Evolutionary conservation across 2,888 invertebrate genomes (phyloP), one percentile per base, ranked within the genome.

Genomic region (Agrochola circellaris): DNA sequence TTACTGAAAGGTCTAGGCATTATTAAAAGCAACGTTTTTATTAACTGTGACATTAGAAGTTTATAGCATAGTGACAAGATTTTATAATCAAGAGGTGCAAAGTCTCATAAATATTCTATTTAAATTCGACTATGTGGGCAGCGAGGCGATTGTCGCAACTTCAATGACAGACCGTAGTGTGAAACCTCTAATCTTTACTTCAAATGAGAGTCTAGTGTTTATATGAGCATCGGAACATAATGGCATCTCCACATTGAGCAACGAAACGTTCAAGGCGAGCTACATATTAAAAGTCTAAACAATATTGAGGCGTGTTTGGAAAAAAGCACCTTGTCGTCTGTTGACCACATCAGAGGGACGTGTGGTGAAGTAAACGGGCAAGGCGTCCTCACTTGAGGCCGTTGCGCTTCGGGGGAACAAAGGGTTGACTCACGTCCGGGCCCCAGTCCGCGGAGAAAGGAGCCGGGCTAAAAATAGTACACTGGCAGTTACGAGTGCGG

Each of bases 351-450:
- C 79, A 79, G 79, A 84, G 76, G 81, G 73, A 73, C 72, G 75
- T 83, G 79, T 81, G 83, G 83, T 79, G 75, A 81, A 86, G 86
- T 82, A 87, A 88, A 86, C 83, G 82, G 88, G 83, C 87, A 78
- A 84, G 84, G 83, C 89, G 90, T 92, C 90, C 91, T 93, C 88
- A 88, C 79, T 85, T 89, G 92, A 92, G 93, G 93, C 91, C 93
- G 92, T 89, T 89, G 91, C 89, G 91, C 91, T 90, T 88, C 87
- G 88, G 91, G 91, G 93, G 92, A 94, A 95, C 95, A 95, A 95
- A 95, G 95, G 95, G 93, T 94, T 95, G 94, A 95, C 92, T 96
- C 95, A 95, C 92, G 95, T 94, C 95, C 95, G 93, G 93, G 91
- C 92, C 92, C 89, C 90, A 90, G 91, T 90, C 90, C 90, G 84